Evolutionary conservation across 1,140 invertebrate genomes (phyloP), one percentile per base, ranked within the genome.

Genomic region (Heliconius eleuchia): DNA sequence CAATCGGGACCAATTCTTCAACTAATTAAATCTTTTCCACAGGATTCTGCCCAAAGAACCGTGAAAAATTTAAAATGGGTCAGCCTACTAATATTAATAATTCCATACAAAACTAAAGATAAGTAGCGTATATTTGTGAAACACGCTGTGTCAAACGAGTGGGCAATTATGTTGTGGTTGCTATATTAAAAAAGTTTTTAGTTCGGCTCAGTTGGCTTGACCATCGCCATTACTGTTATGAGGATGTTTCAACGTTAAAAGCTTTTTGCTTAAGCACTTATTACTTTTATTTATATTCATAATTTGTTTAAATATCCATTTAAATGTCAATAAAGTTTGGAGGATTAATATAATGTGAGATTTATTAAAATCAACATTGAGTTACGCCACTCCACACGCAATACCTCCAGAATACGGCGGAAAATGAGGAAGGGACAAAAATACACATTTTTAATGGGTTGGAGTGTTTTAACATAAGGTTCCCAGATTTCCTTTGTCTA

Each of bases 131-230:
- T 57, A 66, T 66, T 66, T 30, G 60, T 66, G 23, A 75, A 75
- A 42, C 55, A 66, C 55, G 52, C 39, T 66, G 52, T 74, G 74
- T 75, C 74, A 66, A 75, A 60, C 27, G 74, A 75, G n/a, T n/a
- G 23, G 55, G 55, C 74, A 39, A 75, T 75, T 75, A 75, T 66
- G n/a, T 66, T 60, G 74, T 16, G 55, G 55, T 75, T 23, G 74
- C 30, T 39, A 75, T 75, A 75, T 75, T 75, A 75, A 75, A 75
- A 75, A 75, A 75, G 46, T 75, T 75, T 75, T 23, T 55, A 60
- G 74, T 75, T 60, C 27, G 27, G 60, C 23, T 66, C 60, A 66
- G 60, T 66, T 27, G 27, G 60, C 60, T 66, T 30, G 60, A 66
- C 27, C 60, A 30, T 66, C 23, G 23, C 60, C 27, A 66, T 66